Evolutionary conservation across 1,140 invertebrate genomes (phyloP), one percentile per base, ranked within the genome.

Genomic region (Aphis craccivora): DNA sequence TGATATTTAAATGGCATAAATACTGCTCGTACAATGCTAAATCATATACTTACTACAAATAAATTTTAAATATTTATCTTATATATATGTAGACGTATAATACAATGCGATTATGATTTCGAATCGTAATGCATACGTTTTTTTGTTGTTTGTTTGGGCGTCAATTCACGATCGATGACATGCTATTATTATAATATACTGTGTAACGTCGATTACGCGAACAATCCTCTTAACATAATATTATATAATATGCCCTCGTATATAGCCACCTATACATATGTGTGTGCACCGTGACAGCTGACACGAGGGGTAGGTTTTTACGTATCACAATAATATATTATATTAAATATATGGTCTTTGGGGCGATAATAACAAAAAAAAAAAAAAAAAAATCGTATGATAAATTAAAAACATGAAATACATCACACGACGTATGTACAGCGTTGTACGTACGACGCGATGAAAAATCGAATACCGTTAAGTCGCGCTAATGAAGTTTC

Each of bases 391-490:
- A 48, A 14, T 51, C 48, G 20, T 53, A 35, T 11, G 22, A 53
- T 53, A 89, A 51, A 53, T 51, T 53, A 53, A 89, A 35, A 53
- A 89, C 48, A 45, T 18, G 45, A 37, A 89, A 89, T 14, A 37
- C 43, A 37, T 48, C 5, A 30, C 23, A 45, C 43, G 14, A 14
- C 14, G 9, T 89, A 37, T 37, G 35, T 89, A 51, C 51, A 30
- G 55, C 37, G 37, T 67, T 67, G 60, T 67, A 2, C 0, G 45
- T 18, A 18, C 84, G 84, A 37, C 53, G 14, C 90, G 90, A 81
- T 91, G 90, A 91, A 91, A 91, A 91, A 91, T 91, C 25, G 90
- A 91, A 91, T 83, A 83, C 40, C 67, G 87, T 89, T 89, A 89
- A 53, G 87, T 53, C n/a, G 48, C 87, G 87, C 90, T 91, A 91